phyloP scores from a whole-genome alignment of 2,797 vertebrate genomes.

The Micrastur ruficollis region DNA sequence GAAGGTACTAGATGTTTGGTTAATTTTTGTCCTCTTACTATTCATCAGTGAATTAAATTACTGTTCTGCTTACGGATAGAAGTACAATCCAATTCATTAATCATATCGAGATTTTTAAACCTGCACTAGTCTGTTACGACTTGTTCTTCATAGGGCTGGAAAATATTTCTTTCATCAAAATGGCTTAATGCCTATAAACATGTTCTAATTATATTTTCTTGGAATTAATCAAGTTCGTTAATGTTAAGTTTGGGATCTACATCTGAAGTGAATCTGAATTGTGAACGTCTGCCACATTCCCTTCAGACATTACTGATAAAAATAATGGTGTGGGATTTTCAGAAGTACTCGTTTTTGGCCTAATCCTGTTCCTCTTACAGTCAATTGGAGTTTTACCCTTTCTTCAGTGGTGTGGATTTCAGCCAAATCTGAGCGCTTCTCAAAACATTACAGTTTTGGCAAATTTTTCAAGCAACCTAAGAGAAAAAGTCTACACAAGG shows the following conservation, averaged over 20 bases:
- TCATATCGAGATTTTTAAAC: conserved; percentile 50
- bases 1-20: not conserved
- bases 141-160: conserved; percentile 45
- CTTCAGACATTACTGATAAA: conserved; percentile 16
- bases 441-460: not conserved
- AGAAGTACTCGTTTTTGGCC: not conserved
- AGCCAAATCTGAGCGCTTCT: not conserved
- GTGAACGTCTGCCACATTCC: not conserved
- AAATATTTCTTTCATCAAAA: conserved; percentile 68
- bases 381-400: not conserved
- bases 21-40: conserved; percentile 43
- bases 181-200: conserved; percentile 61
- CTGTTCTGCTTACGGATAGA: conserved; percentile 11
- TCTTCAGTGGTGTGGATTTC: not conserved
- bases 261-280: conserved; percentile 23
- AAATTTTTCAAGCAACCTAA: not conserved
- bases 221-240: conserved; percentile 57
- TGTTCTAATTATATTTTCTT: conserved; percentile 61
- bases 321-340: not conserved
- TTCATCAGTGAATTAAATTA: conserved; percentile 56
- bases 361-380: not conserved
- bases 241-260: conserved; percentile 37
- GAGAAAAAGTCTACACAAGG: not conserved
- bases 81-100: conserved; percentile 54
- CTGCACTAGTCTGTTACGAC: conserved; percentile 48